Base-by-base conservation (phyloP, 1,140 invertebrate genomes). In the Polypedilum vanderplanki region DNA sequence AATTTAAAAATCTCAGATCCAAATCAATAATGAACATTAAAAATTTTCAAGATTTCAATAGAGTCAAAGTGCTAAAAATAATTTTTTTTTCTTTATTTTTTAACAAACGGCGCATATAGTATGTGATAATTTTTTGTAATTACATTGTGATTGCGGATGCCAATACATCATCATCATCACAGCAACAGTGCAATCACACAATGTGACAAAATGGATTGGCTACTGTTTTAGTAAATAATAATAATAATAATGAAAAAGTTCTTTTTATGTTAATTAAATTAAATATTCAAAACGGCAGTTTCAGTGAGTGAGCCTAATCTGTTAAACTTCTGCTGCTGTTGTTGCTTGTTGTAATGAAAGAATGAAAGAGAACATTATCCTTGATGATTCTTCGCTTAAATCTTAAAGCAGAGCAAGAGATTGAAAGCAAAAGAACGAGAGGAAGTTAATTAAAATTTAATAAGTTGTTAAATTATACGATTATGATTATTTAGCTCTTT, bases 231-330 rank as follows among this genome's bases (percentile, higher is more conserved):
- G 24, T 33, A 33, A 33, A 33, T 33, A 33, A 33, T 33, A 70
- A 70, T 18, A 70, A 70, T 7, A 20, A 67, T 17, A 7, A 67
- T 67, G 64, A 67, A 70, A 70, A 70, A 22, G 12, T 57, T 70
- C 20, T 18, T 70, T 70, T 70, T 70, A 18, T 18, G 65, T 70
- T 70, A 70, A 70, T 70, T 18, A 18, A 70, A 70, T 70, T 70
- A 70, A 70, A 70, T 70, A 70, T 70, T 70, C 65, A 70, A 33
- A 70, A 70, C 65, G 20, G 65, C 17, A 70, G 18, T 17, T n/a
- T n/a, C n/a, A n/a, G n/a, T 5, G 24, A 67, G 65, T 22, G 20
- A 57, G 46, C 46, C 46, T 57, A 57, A 57, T 57, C 46, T 57
- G 12, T n/a, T n/a, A n/a, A n/a, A n/a, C n/a, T n/a, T n/a, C n/a